Conservation (phyloP, 2,888 invertebrate genomes). For the Stegophylla sp. region DNA sequence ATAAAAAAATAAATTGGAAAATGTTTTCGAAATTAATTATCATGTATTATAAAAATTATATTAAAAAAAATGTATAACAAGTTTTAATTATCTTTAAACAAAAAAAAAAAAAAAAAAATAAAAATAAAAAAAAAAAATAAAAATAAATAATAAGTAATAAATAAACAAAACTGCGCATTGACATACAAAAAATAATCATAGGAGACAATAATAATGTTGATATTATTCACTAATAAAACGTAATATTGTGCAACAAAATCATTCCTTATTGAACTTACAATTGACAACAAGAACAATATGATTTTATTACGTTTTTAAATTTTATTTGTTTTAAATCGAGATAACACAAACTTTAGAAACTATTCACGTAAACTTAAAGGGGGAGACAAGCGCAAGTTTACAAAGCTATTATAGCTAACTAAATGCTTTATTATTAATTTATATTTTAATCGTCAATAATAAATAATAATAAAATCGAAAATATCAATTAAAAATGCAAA, state of each 20-base stretch:
- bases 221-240: constrained; percentile 34
- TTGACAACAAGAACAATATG: constrained; percentile 16
- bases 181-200: constrained; percentile 39
- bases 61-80: constrained; percentile 59
- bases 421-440: constrained; percentile 55
- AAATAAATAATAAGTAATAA: constrained; percentile 57
- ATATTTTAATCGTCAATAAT: constrained; percentile 54
- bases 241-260: constrained; percentile 40
- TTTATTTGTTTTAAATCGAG: constrained; percentile 30
- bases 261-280: constrained; percentile 12
- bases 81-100: constrained; percentile 59
- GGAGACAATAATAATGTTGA: constrained; percentile 38
- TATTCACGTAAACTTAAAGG: constrained; percentile 34
- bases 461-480: constrained; percentile 56
- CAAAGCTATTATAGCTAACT: constrained; percentile 54
- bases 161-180: constrained; percentile 59
- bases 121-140: constrained; percentile 45
- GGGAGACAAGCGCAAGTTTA: constrained; percentile 57
- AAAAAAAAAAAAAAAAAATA: constrained; percentile 49
- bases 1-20: constrained; percentile 27
- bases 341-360: constrained; percentile 42
- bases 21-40: constrained; percentile 57
- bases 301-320: constrained; percentile 10
- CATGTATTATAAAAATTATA: constrained; percentile 59
- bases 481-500: constrained; percentile 58